A percentile compares a stretch with the other conserved stretches of the same genome.
These are phyloP conservation scores for Dastarcus helophoroides DNA, from an alignment of 2,888 invertebrate species.

Conservation along the genomic window DNA sequence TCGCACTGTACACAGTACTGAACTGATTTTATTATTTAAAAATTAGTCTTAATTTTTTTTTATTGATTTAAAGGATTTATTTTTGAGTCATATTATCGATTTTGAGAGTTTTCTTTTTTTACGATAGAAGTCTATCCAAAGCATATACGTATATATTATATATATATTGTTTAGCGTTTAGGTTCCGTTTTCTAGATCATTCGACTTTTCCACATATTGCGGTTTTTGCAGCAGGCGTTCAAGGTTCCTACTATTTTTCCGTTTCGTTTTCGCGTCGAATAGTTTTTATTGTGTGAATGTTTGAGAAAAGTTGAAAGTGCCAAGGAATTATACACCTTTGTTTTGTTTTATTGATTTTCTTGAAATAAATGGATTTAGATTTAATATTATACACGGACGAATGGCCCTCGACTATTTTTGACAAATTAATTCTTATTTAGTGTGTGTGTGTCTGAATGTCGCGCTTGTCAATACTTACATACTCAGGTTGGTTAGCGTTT, in stretches of 20 bases:
- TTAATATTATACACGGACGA: too few relatives aligned
- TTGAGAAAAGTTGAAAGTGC: constrained; percentile 22
- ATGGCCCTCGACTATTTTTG: too few relatives aligned
- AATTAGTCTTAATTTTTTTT: constrained; percentile 16
- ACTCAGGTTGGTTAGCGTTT: constrained; percentile 36
- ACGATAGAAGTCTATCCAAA: constrained; percentile 7
- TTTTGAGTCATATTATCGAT: constrained; percentile 19
- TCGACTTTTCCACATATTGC: constrained; percentile 7
- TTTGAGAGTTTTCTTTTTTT: constrained; percentile 3
- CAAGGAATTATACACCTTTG: constrained; percentile 18
- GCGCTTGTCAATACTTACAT: constrained; percentile 18
- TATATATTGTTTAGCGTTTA: constrained; percentile 3
- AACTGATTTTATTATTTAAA: constrained; percentile 35
- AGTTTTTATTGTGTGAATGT: constrained; percentile 19
- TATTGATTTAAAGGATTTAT: constrained; percentile 5
- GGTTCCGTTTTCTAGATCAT: constrained; percentile 2
- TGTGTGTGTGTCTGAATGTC: constrained; percentile 15
- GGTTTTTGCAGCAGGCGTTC: too few relatives aligned
- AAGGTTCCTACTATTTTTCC: constrained; percentile 26
- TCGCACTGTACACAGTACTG: constrained; percentile 36
- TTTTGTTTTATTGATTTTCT: constrained; percentile 12
- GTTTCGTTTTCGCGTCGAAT: constrained; percentile 17
- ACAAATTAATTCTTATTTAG: too few relatives aligned
- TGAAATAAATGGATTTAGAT: too few relatives aligned
- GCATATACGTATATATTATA: constrained; percentile 3